phyloP scores from a whole-genome alignment of 2,888 invertebrate species.

The Andricus curvator region DNA sequence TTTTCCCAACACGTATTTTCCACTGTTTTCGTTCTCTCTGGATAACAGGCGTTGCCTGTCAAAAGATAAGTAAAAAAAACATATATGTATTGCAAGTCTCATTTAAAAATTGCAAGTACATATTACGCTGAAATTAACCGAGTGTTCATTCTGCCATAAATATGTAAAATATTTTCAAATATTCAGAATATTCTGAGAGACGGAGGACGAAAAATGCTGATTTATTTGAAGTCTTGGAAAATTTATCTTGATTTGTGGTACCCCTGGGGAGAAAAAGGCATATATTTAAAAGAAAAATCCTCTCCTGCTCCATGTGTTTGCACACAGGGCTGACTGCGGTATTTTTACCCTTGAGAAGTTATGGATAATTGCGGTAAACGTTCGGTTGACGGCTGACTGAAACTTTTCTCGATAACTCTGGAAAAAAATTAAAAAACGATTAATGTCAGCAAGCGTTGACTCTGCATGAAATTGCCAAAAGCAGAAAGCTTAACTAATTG shows the following conservation, averaged over 20 bases:
- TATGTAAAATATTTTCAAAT: not conserved
- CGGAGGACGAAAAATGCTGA: not conserved
- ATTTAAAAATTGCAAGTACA: not conserved
- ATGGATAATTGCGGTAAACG: constrained; percentile 54
- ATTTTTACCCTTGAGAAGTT: constrained; percentile 63
- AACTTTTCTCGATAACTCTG: constrained; percentile 11
- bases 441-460: not conserved
- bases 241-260: not conserved
- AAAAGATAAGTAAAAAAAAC: not conserved
- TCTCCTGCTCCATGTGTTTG: constrained; percentile 3
- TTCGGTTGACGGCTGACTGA: constrained; percentile 38
- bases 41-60: not conserved
- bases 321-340: constrained; percentile 55
- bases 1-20: not conserved
- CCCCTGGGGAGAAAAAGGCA: not conserved
- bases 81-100: not conserved
- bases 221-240: not conserved
- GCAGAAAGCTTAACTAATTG: not conserved
- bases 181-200: not conserved
- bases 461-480: not conserved
- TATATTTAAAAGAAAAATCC: not conserved
- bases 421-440: not conserved
- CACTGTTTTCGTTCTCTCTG: not conserved
- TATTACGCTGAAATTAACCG: not conserved
- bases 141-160: not conserved